Evolutionary conservation across 2,888 invertebrate genomes (phyloP).

Genomic region (Rosalia funebris): DNA sequence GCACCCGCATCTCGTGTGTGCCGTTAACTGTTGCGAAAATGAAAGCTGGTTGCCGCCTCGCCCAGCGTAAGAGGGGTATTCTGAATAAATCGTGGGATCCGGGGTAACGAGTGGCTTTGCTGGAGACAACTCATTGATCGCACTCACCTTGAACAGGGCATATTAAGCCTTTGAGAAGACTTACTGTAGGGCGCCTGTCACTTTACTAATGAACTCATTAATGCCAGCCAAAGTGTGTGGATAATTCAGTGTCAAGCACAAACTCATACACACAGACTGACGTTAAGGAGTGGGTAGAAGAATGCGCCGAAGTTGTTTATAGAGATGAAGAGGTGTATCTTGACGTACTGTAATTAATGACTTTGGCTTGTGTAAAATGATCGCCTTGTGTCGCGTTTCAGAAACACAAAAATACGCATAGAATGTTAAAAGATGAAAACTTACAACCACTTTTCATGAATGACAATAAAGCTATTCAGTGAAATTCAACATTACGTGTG

Average conservation of each 20-base stretch:
- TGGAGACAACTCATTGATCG: conserved; percentile 20
- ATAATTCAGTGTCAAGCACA: conserved; percentile 19
- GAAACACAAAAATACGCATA: too few species aligned
- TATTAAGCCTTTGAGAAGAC: conserved; percentile 13
- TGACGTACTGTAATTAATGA: background rate
- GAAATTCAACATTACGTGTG: too few species aligned
- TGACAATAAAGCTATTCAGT: too few species aligned
- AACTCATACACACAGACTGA: conserved; percentile 6
- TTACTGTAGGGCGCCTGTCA: conserved; percentile 9
- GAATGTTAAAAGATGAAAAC: too few species aligned
- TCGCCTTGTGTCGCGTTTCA: too few species aligned
- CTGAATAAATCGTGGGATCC: conserved; percentile 9
- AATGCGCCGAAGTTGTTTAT: conserved; percentile 8
- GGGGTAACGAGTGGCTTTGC: conserved; percentile 1
- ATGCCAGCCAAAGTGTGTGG: conserved; percentile 22
- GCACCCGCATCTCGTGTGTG: too few species aligned
- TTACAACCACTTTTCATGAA: too few species aligned
- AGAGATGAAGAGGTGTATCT: background rate
- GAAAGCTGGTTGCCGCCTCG: too few species aligned
- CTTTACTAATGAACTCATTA: conserved; percentile 25
- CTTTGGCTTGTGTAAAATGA: background rate
- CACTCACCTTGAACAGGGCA: conserved; percentile 11
- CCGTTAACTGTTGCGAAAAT: too few species aligned
- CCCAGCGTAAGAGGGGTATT: background rate
- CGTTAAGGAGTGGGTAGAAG: conserved; percentile 8